Evolutionary conservation across 1,140 invertebrate genomes (phyloP).

Genomic region (Mycetomoellerius zeteki): DNA sequence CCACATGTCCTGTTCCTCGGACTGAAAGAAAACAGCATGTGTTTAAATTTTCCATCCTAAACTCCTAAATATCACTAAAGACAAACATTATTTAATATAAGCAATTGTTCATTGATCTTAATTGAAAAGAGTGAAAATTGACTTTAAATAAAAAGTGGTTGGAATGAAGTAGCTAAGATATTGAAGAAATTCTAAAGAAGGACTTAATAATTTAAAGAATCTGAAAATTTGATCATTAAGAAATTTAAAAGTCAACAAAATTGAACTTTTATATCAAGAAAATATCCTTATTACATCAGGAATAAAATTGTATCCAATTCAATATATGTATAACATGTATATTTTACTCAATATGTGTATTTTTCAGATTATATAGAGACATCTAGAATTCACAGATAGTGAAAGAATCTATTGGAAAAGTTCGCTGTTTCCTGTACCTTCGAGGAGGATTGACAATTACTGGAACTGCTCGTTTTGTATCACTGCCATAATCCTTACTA

Average conservation of each 20-base stretch:
- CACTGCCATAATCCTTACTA: constrained; percentile 67
- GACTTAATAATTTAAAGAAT: not conserved
- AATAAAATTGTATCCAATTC: not conserved
- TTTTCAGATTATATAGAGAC: not conserved
- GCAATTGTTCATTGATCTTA: not conserved
- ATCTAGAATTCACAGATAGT: not conserved
- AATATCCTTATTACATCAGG: not conserved
- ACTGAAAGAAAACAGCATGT: constrained; percentile 34
- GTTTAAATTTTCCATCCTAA: not conserved
- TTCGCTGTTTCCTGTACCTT: constrained; percentile 1
- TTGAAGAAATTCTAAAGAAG: not conserved
- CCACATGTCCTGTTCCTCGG: constrained; percentile 73
- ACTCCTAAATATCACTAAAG: not conserved
- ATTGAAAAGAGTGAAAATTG: constrained; percentile 13
- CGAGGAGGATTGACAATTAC: not conserved
- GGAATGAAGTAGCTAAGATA: not conserved
- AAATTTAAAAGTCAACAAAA: not conserved
- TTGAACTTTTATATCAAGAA: constrained; percentile 25
- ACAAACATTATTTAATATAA: not conserved
- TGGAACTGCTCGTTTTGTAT: constrained; percentile 39
- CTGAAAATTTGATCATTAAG: not conserved
- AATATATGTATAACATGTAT: no score
- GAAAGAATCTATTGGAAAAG: not conserved
- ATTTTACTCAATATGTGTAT: no score
- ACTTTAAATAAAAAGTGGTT: not conserved